Evolutionary conservation across 2,888 invertebrate genomes (phyloP).

Genomic region (Netelia inedita): DNA sequence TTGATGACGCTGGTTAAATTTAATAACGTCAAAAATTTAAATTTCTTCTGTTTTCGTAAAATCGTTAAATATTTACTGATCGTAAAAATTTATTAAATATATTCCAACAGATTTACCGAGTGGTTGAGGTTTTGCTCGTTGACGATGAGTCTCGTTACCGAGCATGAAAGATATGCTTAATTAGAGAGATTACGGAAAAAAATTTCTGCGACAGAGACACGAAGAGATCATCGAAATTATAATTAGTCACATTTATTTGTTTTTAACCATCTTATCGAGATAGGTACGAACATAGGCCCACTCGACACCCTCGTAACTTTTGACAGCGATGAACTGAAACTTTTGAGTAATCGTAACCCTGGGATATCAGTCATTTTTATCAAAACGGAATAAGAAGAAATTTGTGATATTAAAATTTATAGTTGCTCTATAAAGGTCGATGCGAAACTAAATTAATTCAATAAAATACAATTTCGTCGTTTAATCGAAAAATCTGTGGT

Average conservation of each 20-base stretch:
- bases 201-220: not conserved
- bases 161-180: too few relatives aligned
- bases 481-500: not conserved
- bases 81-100: too few relatives aligned
- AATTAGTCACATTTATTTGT: not conserved
- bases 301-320: not conserved
- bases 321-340: not conserved
- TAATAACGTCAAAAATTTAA: too few relatives aligned
- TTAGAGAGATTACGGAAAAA: too few relatives aligned
- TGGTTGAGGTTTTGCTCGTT: too few relatives aligned
- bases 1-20: too few relatives aligned
- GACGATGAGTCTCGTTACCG: too few relatives aligned
- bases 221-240: not conserved
- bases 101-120: too few relatives aligned
- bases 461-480: conserved; percentile 4
- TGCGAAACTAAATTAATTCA: not conserved
- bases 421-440: not conserved
- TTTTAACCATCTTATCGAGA: not conserved
- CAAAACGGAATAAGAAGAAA: not conserved
- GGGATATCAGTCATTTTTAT: conserved; percentile 11
- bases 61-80: too few relatives aligned
- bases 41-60: too few relatives aligned
- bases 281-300: conserved; percentile 34
- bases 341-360: not conserved
- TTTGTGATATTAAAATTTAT: conserved; percentile 30